Conservation (phyloP, 2,888 invertebrate genomes). For the Drosophila trichaetosa region DNA sequence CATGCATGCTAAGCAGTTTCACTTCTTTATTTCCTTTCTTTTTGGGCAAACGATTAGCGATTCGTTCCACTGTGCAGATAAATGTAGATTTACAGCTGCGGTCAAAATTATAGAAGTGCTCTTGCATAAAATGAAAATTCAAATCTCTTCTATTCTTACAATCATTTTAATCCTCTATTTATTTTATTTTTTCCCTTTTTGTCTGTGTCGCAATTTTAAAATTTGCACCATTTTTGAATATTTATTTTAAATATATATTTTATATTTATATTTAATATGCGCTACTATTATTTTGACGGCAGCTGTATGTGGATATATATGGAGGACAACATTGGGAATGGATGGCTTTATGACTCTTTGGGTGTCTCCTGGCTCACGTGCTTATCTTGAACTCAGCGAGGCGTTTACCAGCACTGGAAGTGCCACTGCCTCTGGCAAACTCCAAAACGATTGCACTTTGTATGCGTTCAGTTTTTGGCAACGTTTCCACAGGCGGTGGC, state of each 20-base stretch:
- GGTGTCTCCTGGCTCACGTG: constrained; percentile 68
- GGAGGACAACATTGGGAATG: not conserved
- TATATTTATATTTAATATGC: no score
- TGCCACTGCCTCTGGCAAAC: constrained; percentile 47
- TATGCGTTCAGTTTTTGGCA: constrained; percentile 47
- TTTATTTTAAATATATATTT: not conserved
- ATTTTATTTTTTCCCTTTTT: not conserved
- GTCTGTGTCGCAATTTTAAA: not conserved
- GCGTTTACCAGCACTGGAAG: constrained; percentile 52
- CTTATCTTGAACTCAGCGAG: constrained; percentile 71
- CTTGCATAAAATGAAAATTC: not conserved
- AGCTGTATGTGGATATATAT: not conserved
- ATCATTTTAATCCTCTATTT: no score
- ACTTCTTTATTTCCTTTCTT: constrained; percentile 27
- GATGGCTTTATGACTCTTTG: constrained; percentile 4
- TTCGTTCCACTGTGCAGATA: not conserved
- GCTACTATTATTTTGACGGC: not conserved
- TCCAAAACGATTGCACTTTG: constrained; percentile 20
- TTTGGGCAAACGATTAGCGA: constrained; percentile 63
- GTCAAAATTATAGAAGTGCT: not conserved
- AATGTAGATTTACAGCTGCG: not conserved
- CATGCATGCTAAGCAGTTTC: constrained; percentile 66
- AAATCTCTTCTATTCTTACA: not conserved
- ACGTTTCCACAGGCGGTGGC: not conserved
- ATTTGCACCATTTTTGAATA: not conserved